Base-by-base conservation (phyloP, 37 sponge, comb jelly and placozoan genomes). In the Halichondria panicea region DNA sequence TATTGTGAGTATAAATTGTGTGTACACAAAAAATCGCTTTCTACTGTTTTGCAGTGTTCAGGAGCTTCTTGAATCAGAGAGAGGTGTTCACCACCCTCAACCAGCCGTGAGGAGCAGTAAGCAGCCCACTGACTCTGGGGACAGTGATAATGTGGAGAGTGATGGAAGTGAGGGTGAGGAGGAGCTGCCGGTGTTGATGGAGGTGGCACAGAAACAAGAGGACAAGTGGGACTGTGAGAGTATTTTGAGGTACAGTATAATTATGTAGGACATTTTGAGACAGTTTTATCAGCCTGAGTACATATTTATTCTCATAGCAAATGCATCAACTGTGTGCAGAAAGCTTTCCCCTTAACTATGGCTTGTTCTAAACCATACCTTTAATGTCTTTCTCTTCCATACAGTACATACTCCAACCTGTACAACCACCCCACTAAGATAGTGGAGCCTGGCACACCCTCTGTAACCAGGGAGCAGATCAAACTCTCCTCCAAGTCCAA, bases 361-460 rank as follows among this genome's bases (percentile, higher is more conserved):
- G 11, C 8, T 60, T 60, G n/a, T 60, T n/a, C n/a, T n/a, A n/a
- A n/a, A n/a, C n/a, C n/a, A n/a, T n/a, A n/a, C n/a, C 11, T 48
- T 48, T 15, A 48, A 18, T 15, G 11, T 48, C 52, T 15, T 48
- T 48, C 11, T 48, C 65, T 46, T 34, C 71, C 35, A 0, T 64
- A 0, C 66, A 82, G 81, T 30, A 96, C 96, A 12, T 87, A 92
- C 70, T 92, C 96, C 53, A 96, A 83, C 71, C 77, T 92, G 11
- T 96, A 92, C 86, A 96, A 96, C 70, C 96, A 96, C 57, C 96
- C 96, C 11, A 85, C 82, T 31, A 81, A 76, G 69, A 93, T 93
- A 48, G 40, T 43, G 6, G 82, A 81, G 24, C 86, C 87, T 0
- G 6, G 62, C 28, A 48, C 30, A 22, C 15, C 33, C 25, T n/a